A percentile compares a stretch with the other conserved stretches of the same genome.
Evolutionary conservation across 2,888 invertebrate species (phyloP).

Genomic region (Cheiracanthium punctorium): DNA sequence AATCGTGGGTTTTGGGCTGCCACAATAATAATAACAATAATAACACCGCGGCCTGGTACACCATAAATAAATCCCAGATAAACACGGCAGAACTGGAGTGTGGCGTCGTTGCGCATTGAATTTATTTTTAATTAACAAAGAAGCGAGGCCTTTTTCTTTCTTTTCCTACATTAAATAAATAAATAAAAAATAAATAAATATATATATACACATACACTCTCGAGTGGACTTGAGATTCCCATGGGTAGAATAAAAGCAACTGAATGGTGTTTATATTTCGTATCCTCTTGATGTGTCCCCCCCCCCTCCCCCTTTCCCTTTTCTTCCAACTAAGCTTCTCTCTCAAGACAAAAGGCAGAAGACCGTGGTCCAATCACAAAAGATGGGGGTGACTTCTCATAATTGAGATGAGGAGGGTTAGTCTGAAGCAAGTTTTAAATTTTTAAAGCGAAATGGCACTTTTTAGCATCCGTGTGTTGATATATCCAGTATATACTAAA

Average conservation of each 20-base stretch:
- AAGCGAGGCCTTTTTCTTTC: constrained; percentile 20
- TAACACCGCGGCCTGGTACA: constrained; percentile 22
- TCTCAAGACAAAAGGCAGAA: neutral
- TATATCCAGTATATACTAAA: no score
- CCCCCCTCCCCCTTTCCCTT: neutral
- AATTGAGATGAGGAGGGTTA: neutral
- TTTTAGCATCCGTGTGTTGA: neutral
- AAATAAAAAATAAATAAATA: neutral
- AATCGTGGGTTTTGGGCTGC: constrained; percentile 2
- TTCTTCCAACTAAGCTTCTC: no score
- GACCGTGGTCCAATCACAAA: neutral
- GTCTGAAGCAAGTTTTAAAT: neutral
- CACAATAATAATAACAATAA: constrained; percentile 19
- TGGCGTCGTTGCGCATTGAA: constrained; percentile 38
- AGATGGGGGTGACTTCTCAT: constrained; percentile 4
- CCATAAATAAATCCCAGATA: constrained; percentile 69
- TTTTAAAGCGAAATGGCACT: neutral
- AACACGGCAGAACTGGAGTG: constrained; percentile 61
- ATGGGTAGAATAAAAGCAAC: constrained; percentile 56
- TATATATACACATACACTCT: constrained; percentile 32
- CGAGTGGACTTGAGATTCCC: constrained; percentile 45
- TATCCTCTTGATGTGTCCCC: constrained; percentile 43
- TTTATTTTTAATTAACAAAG: constrained; percentile 70
- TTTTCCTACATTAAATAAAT: constrained; percentile 5
- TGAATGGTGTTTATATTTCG: constrained; percentile 66